Base-by-base conservation (phyloP, 2,797 vertebrate species). In the Rhinoraja longicauda region DNA sequence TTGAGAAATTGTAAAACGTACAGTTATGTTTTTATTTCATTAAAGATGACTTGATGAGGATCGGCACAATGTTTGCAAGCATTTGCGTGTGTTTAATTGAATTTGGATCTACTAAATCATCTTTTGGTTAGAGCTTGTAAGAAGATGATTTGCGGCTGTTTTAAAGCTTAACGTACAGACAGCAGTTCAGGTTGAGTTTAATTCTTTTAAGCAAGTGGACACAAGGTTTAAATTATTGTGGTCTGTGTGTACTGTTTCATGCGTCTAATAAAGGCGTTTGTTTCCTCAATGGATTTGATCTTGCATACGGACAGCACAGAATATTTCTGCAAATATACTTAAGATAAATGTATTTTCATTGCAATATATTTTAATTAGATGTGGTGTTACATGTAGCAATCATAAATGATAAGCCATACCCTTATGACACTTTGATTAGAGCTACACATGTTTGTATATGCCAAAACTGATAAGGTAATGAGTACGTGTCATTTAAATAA, bases 31-130 rank as follows among this genome's bases (percentile, higher is more conserved):
- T 17, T 82, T 95, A n/a, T 96, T 96, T 96, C 95, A 95, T 96
- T 93, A 93, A 95, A 96, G 95, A 95, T 92, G 93, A 95, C 94
- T 94, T 95, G 94, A 95, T 95, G 94, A 67, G 93, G 93, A 94
- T 95, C 94, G 94, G 93, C 94, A 95, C 94, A 94, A 90, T 90
- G 94, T 94, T 96, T 95, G 94, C 95, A 94, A 94, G 94, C 95
- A 94, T 95, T 96, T 96, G 95, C 95, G 93, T 95, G 95, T 95
- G 93, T 95, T 96, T 97, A 97, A 96, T 96, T 96, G 96, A 96
- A 96, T 96, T 96, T 95, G 94, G 94, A 94, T 94, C 94, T 94
- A 94, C 95, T 95, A 95, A 95, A 96, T 95, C 93, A 94, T 96
- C 95, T 95, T 95, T 94, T 94, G 95, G 94, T 94, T 95, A 94